Evolutionary conservation across 2,888 invertebrate genomes (phyloP).

Genomic region (Dastarcus helophoroides): DNA sequence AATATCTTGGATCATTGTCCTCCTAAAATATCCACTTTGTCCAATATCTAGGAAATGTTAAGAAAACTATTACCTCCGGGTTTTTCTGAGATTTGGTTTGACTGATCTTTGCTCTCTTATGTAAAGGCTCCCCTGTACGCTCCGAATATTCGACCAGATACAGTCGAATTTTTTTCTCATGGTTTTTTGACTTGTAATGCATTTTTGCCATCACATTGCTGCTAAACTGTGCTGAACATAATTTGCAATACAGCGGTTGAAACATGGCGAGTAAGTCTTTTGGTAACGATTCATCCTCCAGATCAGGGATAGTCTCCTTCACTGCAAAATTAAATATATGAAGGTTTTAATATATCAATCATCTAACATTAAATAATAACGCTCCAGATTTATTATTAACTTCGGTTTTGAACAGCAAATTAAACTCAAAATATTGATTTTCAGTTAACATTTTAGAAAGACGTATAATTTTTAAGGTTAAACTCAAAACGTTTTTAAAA

Average conservation of each 20-base stretch:
- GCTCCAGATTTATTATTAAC: too few species aligned
- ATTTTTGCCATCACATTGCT: conserved; percentile 38
- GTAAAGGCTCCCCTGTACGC: conserved; percentile 35
- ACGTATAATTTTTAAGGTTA: too few species aligned
- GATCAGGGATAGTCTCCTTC: conserved; percentile 25
- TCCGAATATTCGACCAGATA: conserved; percentile 37
- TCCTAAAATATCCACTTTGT: conserved; percentile 16
- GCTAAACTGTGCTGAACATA: conserved; percentile 39
- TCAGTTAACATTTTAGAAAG: too few species aligned
- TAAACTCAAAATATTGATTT: too few species aligned
- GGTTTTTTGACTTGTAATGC: conserved; percentile 45
- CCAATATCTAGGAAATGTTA: too few species aligned
- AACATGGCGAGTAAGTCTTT: conserved; percentile 38
- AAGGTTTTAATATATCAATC: too few species aligned
- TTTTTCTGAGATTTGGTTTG: conserved; percentile 12
- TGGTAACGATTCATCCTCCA: conserved; percentile 31
- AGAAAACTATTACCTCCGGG: conserved; percentile 10
- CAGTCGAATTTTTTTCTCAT: conserved; percentile 40
- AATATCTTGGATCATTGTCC: conserved; percentile 29
- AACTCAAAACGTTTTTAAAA: too few species aligned
- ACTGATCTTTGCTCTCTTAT: conserved; percentile 25
- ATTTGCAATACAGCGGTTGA: conserved; percentile 40
- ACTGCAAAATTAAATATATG: conserved; percentile 17
- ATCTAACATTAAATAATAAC: too few species aligned
- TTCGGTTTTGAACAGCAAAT: too few species aligned